Base-by-base conservation (phyloP, 1,140 invertebrate genomes). In the Centruroides sculpturatus region DNA sequence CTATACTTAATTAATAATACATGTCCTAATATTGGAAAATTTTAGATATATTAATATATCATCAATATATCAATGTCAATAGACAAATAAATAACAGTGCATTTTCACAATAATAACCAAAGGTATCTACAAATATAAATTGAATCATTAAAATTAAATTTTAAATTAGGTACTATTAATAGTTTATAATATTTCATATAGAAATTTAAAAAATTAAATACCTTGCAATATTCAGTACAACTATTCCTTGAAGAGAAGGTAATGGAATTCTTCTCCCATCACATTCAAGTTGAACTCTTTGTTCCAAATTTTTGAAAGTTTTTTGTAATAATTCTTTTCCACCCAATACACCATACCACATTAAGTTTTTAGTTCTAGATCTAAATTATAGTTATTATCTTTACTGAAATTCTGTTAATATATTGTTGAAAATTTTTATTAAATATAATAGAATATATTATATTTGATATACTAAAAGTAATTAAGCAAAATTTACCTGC, bases 341-440 rank as follows among this genome's bases (percentile, higher is more conserved):
- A 3, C 92, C 93, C 7, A 98, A 77, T 0, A 98, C 91, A 0
- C 93, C 92, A 70, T 97, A 83, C 92, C 92, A 96, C 90, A 98
- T 95, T 67, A 95, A 91, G 74, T 97, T 97, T 68, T 92, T 87
- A 0, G 92, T 93, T 54, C 94, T 78, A 66, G 76, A 78, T 53
- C 75, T 75, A 41, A 13, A 56, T 59, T 56, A 76, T 90, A 89
- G 59, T 83, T 83, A 66, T 91, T 80, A 53, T 36, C 23, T 23
- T 23, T 5, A 53, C 51, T 34, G 8, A 23, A 53, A 41, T 41
- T 41, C 41, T 23, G 8, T 41, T 8, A 41, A 41, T 6, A 41
- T 41, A 41, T 41, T 41, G 23, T 23, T 23, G 23, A 23, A 23
- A 23, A 23, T 23, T 23, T 23, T 23, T 23, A 23, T 23, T 23